phyloP scores from a whole-genome alignment of 92 coral and sea anemone genomes.

The Palythoa caribaeorum region DNA sequence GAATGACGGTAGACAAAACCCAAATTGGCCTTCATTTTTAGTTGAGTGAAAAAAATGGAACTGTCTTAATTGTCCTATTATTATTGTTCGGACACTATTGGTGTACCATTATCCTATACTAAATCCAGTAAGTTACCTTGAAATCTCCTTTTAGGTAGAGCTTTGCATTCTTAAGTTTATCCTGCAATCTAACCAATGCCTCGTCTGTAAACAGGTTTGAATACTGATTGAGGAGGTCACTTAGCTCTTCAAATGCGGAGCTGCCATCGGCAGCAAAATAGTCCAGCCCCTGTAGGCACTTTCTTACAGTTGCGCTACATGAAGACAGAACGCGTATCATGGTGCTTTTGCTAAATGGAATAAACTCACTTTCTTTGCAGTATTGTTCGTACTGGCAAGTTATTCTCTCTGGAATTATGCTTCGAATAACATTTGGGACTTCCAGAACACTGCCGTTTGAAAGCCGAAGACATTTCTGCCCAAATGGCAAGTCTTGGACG shows the following conservation, averaged over 20 bases:
- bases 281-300: constrained; percentile 65
- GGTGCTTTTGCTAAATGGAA: constrained; percentile 56
- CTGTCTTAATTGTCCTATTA: not conserved
- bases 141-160: constrained; percentile 49
- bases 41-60: too few relatives aligned
- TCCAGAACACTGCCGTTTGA: constrained; percentile 60
- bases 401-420: constrained; percentile 54
- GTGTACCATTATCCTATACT: not conserved
- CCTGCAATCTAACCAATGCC: constrained; percentile 25
- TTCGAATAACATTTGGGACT: constrained; percentile 67
- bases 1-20: too few relatives aligned
- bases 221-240: constrained; percentile 28
- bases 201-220: constrained; percentile 1
- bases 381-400: constrained; percentile 52
- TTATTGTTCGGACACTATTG: constrained; percentile 4
- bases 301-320: constrained; percentile 55
- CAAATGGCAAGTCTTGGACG: constrained; percentile 72
- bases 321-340: constrained; percentile 48
- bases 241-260: constrained; percentile 58
- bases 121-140: constrained; percentile 13
- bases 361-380: constrained; percentile 58
- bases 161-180: constrained; percentile 37
- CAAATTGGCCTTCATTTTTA: too few relatives aligned
- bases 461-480: constrained; percentile 47
- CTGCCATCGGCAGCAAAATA: constrained; percentile 62